Conservation (phyloP, 2,888 invertebrate species). For the Flexamia atlantica region DNA sequence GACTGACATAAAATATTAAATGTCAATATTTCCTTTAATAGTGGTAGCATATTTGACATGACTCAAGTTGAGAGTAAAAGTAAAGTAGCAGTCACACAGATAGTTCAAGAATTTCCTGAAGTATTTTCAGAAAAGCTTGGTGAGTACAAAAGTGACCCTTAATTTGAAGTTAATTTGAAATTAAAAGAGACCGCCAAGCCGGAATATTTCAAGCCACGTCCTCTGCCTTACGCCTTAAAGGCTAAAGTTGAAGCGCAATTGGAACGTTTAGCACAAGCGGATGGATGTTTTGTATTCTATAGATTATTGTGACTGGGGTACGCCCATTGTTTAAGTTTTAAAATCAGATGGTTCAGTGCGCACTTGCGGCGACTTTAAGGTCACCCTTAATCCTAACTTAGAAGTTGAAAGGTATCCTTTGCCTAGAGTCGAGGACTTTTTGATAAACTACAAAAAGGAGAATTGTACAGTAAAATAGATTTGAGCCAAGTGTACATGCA, state of each 20-base stretch:
- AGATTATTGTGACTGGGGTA: constrained; percentile 70
- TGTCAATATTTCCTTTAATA: constrained; percentile 8
- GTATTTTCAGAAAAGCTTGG: constrained; percentile 60
- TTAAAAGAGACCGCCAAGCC: constrained; percentile 66
- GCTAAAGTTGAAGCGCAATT: constrained; percentile 68
- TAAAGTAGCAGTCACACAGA: neutral
- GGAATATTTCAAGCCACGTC: constrained; percentile 67
- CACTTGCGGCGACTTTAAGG: constrained; percentile 72
- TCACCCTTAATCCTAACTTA: constrained; percentile 70
- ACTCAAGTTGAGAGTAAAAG: neutral
- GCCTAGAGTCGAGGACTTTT: constrained; percentile 69
- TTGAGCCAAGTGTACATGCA: constrained; percentile 73
- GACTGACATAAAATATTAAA: constrained; percentile 49
- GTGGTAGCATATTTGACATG: neutral
- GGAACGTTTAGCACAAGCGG: constrained; percentile 65
- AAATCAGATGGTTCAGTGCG: constrained; percentile 71
- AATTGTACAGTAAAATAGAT: constrained; percentile 72
- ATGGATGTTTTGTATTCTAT: constrained; percentile 67
- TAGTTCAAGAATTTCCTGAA: constrained; percentile 54
- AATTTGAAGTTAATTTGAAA: constrained; percentile 7
- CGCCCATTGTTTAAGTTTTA: constrained; percentile 72
- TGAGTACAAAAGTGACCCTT: constrained; percentile 29
- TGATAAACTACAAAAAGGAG: constrained; percentile 69
- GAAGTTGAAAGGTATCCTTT: constrained; percentile 69
- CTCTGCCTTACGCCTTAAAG: constrained; percentile 69